These are phyloP conservation scores for Drosophila subquinaria DNA, from an alignment of 2,888 invertebrate genomes.

Conservation along the genomic window DNA sequence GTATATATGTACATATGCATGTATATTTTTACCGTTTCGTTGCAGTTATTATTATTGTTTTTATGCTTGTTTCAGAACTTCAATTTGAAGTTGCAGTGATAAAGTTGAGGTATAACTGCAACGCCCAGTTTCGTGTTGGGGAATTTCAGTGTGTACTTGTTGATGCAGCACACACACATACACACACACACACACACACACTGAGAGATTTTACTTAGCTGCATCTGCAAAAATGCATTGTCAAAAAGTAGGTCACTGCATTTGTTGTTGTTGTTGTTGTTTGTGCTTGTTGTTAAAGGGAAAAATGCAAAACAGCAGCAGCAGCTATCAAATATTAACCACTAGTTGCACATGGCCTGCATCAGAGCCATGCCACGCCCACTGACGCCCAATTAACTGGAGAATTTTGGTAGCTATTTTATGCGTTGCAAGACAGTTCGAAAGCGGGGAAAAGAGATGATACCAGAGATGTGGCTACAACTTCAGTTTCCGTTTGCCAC, in stretches of 20 bases:
- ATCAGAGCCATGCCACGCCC: constrained; percentile 62
- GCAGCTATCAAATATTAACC: constrained; percentile 77
- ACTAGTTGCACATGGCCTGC: constrained; percentile 66
- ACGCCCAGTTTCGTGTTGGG: constrained; percentile 47
- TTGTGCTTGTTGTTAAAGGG: constrained; percentile 4
- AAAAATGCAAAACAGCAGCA: constrained; percentile 55
- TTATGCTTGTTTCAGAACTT: constrained; percentile 37
- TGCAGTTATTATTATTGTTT: constrained; percentile 12
- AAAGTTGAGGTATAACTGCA: constrained; percentile 38
- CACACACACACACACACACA: constrained; percentile 13
- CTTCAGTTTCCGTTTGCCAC: constrained; percentile 23
- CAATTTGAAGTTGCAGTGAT: constrained; percentile 42
- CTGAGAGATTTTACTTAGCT: constrained; percentile 10
- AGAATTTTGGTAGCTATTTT: constrained; percentile 63
- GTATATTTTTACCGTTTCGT: background rate
- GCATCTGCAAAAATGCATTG: constrained; percentile 76
- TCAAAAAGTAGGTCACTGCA: constrained; percentile 67
- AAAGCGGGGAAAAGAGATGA: no score
- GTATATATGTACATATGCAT: background rate
- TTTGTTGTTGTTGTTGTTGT: constrained; percentile 28
- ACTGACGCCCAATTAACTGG: constrained; percentile 68
- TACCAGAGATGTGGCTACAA: no score
- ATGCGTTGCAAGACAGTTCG: constrained; percentile 40
- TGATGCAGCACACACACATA: constrained; percentile 61
- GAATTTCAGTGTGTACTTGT: constrained; percentile 66